phyloP scores from a whole-genome alignment of 2,797 vertebrate genomes.

The Glyptemys insculpta region DNA sequence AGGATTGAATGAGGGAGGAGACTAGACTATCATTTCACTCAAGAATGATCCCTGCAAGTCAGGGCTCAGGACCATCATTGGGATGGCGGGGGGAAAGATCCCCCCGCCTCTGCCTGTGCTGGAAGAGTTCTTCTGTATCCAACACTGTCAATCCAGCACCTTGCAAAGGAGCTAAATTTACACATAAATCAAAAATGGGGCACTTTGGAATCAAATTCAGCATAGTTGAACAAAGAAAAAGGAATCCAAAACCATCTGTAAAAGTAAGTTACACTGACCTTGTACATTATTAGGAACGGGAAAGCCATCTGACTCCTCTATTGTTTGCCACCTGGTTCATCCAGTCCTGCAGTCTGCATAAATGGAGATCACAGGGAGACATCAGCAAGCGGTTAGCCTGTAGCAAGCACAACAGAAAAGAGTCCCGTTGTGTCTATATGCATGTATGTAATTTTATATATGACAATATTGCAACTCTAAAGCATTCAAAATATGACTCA shows the following conservation, averaged over 20 bases:
- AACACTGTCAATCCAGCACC: background rate
- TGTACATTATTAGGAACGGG: background rate
- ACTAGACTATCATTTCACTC: background rate
- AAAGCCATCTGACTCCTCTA: background rate
- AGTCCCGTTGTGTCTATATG: background rate
- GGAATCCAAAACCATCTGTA: background rate
- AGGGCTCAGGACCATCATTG: background rate
- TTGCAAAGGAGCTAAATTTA: background rate
- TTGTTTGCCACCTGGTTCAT: background rate
- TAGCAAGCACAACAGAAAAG: background rate
- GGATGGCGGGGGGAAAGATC: background rate
- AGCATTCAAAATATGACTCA: background rate
- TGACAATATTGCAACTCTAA: background rate
- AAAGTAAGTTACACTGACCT: background rate
- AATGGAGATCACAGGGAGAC: background rate
- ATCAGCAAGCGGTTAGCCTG: background rate
- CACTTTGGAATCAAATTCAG: background rate
- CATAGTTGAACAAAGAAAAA: background rate
- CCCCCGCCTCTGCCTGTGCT: background rate
- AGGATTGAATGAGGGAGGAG: rapidly evolving
- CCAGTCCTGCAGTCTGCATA: background rate
- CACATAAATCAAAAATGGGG: background rate
- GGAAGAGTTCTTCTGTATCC: background rate
- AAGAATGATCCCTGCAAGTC: background rate
- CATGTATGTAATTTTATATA: background rate